Evolutionary conservation across 2,797 vertebrate genomes (phyloP).

Genomic region (Ataeniobius toweri): DNA sequence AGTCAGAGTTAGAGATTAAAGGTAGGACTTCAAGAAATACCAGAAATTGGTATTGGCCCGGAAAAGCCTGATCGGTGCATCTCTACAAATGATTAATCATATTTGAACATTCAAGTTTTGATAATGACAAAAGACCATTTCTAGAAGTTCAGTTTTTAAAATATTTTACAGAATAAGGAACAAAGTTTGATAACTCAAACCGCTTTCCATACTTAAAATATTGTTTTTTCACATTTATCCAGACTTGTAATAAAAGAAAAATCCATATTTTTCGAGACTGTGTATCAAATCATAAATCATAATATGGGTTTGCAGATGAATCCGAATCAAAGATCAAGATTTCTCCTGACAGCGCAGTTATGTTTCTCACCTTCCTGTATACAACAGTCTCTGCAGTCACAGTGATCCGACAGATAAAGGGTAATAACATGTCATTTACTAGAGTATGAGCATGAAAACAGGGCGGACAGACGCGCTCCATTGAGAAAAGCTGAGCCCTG

Average conservation of each 20-base stretch:
- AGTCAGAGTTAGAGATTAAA: too few relatives aligned
- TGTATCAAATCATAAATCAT: not conserved
- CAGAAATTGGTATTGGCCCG: too few relatives aligned
- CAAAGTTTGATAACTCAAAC: too few relatives aligned
- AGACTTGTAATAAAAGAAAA: not conserved
- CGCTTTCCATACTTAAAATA: too few relatives aligned
- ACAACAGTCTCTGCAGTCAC: not conserved
- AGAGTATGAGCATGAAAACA: conserved; percentile 22
- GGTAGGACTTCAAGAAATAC: too few relatives aligned
- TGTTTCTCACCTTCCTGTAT: not conserved
- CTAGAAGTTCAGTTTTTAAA: too few relatives aligned
- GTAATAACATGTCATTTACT: conserved; percentile 12
- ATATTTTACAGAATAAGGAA: too few relatives aligned
- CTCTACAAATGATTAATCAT: too few relatives aligned
- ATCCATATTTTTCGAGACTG: not conserved
- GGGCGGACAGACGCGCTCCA: conserved; percentile 66
- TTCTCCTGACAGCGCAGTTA: not conserved
- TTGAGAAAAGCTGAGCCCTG: conserved; percentile 67
- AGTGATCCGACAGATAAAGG: not conserved
- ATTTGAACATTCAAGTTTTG: not conserved
- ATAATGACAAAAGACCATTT: not conserved
- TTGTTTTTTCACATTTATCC: not conserved
- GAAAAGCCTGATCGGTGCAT: not conserved
- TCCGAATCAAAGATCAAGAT: not conserved
- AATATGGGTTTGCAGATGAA: not conserved